phyloP scores from a whole-genome alignment of 2,888 invertebrate genomes.

The Dendrolimus pini region DNA sequence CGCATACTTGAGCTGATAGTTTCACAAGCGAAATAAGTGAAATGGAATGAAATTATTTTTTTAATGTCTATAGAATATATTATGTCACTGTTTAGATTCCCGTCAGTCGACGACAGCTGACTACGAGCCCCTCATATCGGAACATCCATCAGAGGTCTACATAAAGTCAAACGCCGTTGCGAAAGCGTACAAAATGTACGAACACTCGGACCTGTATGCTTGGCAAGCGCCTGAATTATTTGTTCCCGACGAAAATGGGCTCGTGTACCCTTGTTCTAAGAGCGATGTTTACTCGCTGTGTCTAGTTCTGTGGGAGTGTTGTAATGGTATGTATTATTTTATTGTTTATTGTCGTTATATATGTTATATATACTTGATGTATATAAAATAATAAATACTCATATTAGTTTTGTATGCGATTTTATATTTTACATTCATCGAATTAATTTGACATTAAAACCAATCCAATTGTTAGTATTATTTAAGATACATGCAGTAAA shows the following conservation, averaged over 20 bases:
- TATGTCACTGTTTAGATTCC: constrained; percentile 27
- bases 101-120: constrained; percentile 31
- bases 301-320: constrained; percentile 61
- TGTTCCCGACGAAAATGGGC: constrained; percentile 38
- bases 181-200: constrained; percentile 38
- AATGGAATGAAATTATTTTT: too few relatives aligned
- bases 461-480: too few relatives aligned
- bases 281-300: constrained; percentile 63
- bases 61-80: not conserved
- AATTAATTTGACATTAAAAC: too few relatives aligned
- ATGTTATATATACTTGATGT: too few relatives aligned
- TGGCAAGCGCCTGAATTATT: constrained; percentile 71
- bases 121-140: constrained; percentile 48
- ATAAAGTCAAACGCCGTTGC: constrained; percentile 32
- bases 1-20: too few relatives aligned
- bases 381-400: too few relatives aligned
- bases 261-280: constrained; percentile 50
- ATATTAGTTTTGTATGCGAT: too few relatives aligned
- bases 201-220: constrained; percentile 36
- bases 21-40: too few relatives aligned
- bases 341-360: too few relatives aligned
- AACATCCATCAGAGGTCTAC: constrained; percentile 48
- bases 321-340: constrained; percentile 47
- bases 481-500: too few relatives aligned
- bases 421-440: too few relatives aligned